Conservation (phyloP, 2,113 vertebrate genomes). For the Ptilorrhoa leucosticta region DNA sequence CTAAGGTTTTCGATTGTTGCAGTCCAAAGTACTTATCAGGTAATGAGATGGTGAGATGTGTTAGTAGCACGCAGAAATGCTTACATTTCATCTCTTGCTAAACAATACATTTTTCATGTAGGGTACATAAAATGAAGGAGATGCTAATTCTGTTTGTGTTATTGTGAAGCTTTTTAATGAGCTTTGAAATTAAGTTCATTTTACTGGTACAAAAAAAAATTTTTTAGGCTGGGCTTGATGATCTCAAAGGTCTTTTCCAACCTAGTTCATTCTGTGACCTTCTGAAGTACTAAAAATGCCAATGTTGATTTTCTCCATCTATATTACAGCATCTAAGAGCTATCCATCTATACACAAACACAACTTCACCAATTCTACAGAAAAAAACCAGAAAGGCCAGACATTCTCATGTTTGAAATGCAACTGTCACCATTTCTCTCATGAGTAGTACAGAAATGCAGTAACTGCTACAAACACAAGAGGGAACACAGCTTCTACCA, state of each 20-base stretch:
- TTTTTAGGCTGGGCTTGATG: not conserved
- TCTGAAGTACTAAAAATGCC: not conserved
- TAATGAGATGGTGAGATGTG: constrained; percentile 62
- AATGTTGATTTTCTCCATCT: not conserved
- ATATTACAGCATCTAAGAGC: not conserved
- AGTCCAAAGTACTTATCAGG: constrained; percentile 40
- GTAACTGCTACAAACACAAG: not conserved
- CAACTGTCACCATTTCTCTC: not conserved
- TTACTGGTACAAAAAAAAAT: constrained; percentile 23
- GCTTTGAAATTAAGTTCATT: constrained; percentile 79
- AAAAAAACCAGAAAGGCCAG: not conserved
- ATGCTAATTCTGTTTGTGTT: constrained; percentile 59
- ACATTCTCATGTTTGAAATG: not conserved
- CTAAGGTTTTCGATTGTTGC: constrained; percentile 48
- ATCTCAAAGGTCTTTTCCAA: not conserved
- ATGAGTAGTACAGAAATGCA: not conserved
- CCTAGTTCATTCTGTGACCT: not conserved
- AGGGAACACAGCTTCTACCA: not conserved
- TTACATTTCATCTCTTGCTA: constrained; percentile 57
- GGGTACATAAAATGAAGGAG: constrained; percentile 56
- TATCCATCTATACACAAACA: not conserved
- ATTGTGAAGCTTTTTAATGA: constrained; percentile 72
- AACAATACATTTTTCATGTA: constrained; percentile 64
- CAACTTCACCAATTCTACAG: not conserved
- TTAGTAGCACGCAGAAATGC: constrained; percentile 73